Evolutionary conservation across 2,113 vertebrate species (phyloP).

Genomic region (Tichodroma muraria): DNA sequence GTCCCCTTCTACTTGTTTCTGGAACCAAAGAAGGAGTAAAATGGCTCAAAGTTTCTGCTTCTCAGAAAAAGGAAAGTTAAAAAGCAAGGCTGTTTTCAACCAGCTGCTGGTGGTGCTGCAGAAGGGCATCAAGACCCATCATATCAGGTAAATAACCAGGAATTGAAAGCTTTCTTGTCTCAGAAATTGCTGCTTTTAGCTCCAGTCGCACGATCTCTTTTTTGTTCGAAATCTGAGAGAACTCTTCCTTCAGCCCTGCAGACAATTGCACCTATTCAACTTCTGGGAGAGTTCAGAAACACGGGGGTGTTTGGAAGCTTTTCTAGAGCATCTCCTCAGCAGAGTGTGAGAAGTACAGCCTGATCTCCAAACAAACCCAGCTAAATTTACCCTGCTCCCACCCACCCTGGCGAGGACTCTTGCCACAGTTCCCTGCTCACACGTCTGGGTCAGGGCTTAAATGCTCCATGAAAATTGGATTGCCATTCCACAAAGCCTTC

Average conservation of each 20-base stretch:
- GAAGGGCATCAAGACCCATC: background rate
- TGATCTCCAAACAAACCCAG: background rate
- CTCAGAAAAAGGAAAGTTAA: background rate
- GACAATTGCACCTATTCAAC: background rate
- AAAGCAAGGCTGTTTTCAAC: background rate
- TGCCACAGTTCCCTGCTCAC: background rate
- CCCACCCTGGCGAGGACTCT: background rate
- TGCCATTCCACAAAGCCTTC: background rate
- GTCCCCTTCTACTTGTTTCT: background rate
- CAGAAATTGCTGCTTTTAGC: background rate
- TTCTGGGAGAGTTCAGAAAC: background rate
- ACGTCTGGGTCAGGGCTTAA: background rate
- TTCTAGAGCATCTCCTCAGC: background rate
- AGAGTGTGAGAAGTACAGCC: background rate
- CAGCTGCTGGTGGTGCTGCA: background rate
- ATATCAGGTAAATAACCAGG: background rate
- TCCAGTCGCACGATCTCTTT: background rate
- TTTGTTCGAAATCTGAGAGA: background rate
- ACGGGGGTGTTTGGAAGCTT: background rate
- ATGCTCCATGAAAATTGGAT: background rate
- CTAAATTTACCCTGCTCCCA: background rate
- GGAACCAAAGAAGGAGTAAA: background rate
- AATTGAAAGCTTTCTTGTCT: background rate
- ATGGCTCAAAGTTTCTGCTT: background rate
- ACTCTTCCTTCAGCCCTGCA: background rate